Evolutionary conservation across 2,113 vertebrate genomes (phyloP).

Genomic region (Bujurquina vittata): DNA sequence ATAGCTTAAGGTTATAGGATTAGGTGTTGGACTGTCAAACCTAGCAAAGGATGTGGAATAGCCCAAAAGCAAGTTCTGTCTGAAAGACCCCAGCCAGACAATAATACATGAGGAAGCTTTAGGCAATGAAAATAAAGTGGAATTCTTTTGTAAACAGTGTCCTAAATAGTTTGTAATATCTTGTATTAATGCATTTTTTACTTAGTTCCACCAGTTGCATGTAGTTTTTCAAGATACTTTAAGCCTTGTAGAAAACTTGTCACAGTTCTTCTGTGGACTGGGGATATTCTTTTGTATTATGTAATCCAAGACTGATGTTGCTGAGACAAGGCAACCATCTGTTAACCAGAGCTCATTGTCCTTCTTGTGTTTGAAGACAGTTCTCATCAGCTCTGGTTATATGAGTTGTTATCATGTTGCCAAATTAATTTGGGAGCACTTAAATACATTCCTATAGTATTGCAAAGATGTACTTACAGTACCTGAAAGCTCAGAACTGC

Average conservation of each 20-base stretch:
- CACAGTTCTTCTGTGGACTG: not conserved
- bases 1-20: constrained; percentile 49
- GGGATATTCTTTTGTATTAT: not conserved
- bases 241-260: not conserved
- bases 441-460: not conserved
- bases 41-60: not conserved
- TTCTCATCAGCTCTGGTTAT: not conserved
- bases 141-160: not conserved
- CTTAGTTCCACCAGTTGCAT: not conserved
- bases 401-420: not conserved
- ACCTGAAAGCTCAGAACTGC: not conserved
- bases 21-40: constrained; percentile 47
- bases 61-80: constrained; percentile 20
- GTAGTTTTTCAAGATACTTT: not conserved
- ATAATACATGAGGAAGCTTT: not conserved
- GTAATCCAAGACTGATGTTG: not conserved
- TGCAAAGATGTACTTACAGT: not conserved
- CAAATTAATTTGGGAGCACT: not conserved
- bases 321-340: constrained; percentile 1
- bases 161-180: not conserved
- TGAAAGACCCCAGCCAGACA: not conserved
- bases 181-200: not conserved
- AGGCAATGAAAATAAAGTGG: not conserved
- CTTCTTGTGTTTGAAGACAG: not conserved
- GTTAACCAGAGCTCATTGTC: not conserved